Base-by-base conservation (phyloP, 2,888 invertebrate genomes). In the Synergus gifuensis region DNA sequence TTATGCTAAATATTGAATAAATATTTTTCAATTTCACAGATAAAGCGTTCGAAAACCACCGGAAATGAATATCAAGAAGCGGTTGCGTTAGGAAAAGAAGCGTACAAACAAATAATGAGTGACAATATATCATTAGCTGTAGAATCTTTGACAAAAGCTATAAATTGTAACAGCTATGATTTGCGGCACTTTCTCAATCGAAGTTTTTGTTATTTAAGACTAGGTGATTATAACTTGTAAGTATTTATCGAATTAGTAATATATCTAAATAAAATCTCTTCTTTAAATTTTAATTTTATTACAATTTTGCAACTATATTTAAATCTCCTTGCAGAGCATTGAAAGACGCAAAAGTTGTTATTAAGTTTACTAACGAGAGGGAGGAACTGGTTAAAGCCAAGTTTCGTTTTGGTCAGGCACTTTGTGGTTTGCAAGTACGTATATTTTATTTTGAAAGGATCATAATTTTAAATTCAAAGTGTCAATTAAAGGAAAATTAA, bases 151-250 rank as follows among this genome's bases (percentile, higher is more conserved):
- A 44, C 28, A 14, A 79, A 77, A 67, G 82, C 83, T 11, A 80
- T 85, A 11, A 11, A 42, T 14, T 78, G 79, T 1, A 79, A 82
- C 58, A 62, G 76, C n/a, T 36, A n/a, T 62, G 81, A 85, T 77
- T 77, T 82, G 22, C 79, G 84, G 16, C 85, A 83, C 76, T 83
- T 81, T 54, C 78, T 85, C 4, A 84, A 85, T 79, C 82, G 85
- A 8, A 78, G 76, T 49, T 83, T 73, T 44, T 82, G 77, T 67
- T 81, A 78, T 77, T 80, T 84, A 77, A 78, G 82, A 82, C 60
- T 79, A n/a, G 77, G 79, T 44, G 77, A 58, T 76, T 28, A 62
- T 44, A 62, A 73, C 11, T 60, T 46, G 83, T 84, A 78, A 58
- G 81, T 79, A 44, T 16, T 42, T 63, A 76, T 78, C 1, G 9